These are phyloP conservation scores for Calypte anna DNA, from an alignment of 2,113 vertebrate species.

Conservation along the genomic window DNA sequence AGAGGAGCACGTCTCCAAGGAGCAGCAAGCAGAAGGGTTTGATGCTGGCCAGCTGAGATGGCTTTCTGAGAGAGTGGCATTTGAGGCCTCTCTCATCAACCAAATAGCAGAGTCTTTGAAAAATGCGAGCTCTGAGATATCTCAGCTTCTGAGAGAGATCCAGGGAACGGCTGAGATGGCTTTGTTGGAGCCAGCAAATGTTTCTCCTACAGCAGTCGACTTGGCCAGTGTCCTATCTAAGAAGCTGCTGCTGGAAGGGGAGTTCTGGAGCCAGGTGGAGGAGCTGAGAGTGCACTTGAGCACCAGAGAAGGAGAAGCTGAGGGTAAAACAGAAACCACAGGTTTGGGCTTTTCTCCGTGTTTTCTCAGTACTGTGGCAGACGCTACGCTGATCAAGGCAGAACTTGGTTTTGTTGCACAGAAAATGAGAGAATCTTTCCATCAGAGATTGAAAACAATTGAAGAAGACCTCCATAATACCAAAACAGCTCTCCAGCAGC, in stretches of 20 bases:
- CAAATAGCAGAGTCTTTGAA: conserved; percentile 89
- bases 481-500: conserved; percentile 82
- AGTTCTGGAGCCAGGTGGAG: conserved; percentile 88
- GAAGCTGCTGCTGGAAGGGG: conserved; percentile 88
- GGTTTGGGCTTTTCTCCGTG: conserved; percentile 54
- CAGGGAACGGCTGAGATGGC: conserved; percentile 75
- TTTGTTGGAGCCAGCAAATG: conserved; percentile 64
- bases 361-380: conserved; percentile 64
- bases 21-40: conserved; percentile 3
- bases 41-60: conserved; percentile 76
- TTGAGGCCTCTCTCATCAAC: conserved; percentile 87
- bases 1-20: background rate
- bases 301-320: conserved; percentile 29
- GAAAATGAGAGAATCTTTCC: conserved; percentile 84
- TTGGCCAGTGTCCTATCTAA: conserved; percentile 84
- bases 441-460: conserved; percentile 82
- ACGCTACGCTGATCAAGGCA: conserved; percentile 79
- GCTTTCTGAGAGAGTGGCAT: conserved; percentile 86
- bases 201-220: conserved; percentile 44
- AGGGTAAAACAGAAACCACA: conserved; percentile 38
- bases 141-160: conserved; percentile 79
- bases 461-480: conserved; percentile 85
- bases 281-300: conserved; percentile 75
- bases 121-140: conserved; percentile 81
- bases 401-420: conserved; percentile 87